Percentiles rank a stretch among this genome's conserved stretches.
These are phyloP conservation scores for Callyntrura guangdongensis DNA, from an alignment of 2,888 invertebrate genomes.

Conservation along the genomic window DNA sequence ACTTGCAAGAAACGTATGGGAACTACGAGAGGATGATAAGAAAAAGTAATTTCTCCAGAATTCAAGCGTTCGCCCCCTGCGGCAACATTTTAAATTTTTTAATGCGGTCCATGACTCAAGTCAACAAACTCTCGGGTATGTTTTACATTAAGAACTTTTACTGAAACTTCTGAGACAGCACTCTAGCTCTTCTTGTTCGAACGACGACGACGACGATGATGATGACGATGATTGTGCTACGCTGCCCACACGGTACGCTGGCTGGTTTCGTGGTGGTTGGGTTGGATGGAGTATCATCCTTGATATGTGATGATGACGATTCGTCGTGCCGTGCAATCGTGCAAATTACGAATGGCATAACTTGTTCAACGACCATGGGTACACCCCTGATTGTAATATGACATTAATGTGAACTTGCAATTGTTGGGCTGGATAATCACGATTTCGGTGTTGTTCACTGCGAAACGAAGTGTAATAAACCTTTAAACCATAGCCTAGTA, in stretches of 20 bases:
- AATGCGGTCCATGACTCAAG: constrained; percentile 78
- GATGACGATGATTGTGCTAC: constrained; percentile 26
- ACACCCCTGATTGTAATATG: constrained; percentile 32
- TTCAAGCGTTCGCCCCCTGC: constrained; percentile 72
- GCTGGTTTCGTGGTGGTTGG: constrained; percentile 47
- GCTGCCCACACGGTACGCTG: constrained; percentile 76
- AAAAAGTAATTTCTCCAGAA: constrained; percentile 77
- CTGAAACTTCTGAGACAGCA: constrained; percentile 47
- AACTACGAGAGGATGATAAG: constrained; percentile 67
- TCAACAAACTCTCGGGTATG: constrained; percentile 74
- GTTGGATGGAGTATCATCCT: constrained; percentile 59
- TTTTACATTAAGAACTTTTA: constrained; percentile 48
- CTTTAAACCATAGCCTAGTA: background rate
- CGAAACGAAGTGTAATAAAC: background rate
- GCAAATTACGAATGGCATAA: constrained; percentile 69
- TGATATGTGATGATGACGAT: constrained; percentile 39
- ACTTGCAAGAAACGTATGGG: constrained; percentile 66
- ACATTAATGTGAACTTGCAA: constrained; percentile 31
- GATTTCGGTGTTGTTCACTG: constrained; percentile 2
- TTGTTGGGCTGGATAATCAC: constrained; percentile 47
- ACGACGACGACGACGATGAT: constrained; percentile 24
- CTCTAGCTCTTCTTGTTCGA: constrained; percentile 5
- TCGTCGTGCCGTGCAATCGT: constrained; percentile 69
- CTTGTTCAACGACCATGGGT: constrained; percentile 38
- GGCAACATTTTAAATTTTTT: constrained; percentile 72